phyloP scores from a whole-genome alignment of 2,113 vertebrate genomes.

The Burhinus bistriatus region DNA sequence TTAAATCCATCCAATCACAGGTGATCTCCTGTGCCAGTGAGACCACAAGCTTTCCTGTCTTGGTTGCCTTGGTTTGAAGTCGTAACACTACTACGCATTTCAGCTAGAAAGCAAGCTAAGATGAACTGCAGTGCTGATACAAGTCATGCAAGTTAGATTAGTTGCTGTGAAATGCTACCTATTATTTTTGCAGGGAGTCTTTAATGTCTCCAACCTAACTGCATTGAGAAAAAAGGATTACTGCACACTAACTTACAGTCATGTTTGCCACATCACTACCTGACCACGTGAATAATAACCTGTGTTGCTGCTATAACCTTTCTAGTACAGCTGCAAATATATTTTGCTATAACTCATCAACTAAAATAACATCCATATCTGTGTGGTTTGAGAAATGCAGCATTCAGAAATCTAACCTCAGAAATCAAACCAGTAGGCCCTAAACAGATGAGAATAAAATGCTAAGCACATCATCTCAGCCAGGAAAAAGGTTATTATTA shows the following conservation, averaged over 20 bases:
- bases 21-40: not conserved
- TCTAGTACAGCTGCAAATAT: not conserved
- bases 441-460: conserved; percentile 6
- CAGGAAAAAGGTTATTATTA: conserved; percentile 62
- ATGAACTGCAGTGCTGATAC: not conserved
- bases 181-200: not conserved
- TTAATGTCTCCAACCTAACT: not conserved
- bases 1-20: not conserved
- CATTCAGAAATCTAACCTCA: not conserved
- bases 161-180: not conserved
- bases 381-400: not conserved
- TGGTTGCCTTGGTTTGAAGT: not conserved
- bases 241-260: not conserved
- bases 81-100: not conserved
- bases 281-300: not conserved
- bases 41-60: not conserved
- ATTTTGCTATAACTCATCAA: conserved; percentile 2
- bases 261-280: not conserved
- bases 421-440: not conserved
- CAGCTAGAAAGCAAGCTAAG: not conserved
- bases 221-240: not conserved
- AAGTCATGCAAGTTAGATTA: not conserved
- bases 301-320: not conserved
- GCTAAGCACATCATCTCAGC: not conserved
- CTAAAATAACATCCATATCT: not conserved